Evolutionary conservation across 2,888 invertebrate genomes (phyloP).

Genomic region (Alcis repandata): DNA sequence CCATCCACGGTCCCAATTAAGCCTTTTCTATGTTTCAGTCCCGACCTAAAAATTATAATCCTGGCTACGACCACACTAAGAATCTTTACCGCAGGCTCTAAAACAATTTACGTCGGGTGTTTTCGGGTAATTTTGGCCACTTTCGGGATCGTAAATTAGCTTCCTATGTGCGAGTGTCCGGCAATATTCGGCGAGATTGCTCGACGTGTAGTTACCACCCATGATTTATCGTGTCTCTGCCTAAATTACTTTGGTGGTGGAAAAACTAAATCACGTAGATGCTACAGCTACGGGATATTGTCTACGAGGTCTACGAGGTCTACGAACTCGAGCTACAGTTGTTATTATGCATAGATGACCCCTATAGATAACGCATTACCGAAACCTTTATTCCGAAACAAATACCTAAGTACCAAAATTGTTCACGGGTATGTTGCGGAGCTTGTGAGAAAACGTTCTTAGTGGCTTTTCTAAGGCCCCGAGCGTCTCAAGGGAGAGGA

Average conservation of each 20-base stretch:
- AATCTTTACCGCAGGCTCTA: slow-evolving; percentile 33
- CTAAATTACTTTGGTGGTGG: slow-evolving; percentile 27
- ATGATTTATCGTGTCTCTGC: slow-evolving; percentile 37
- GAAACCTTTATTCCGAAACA: too few species aligned
- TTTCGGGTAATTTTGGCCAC: slow-evolving; percentile 37
- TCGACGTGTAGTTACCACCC: slow-evolving; percentile 15
- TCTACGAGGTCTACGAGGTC: neutral
- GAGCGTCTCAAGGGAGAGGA: too few species aligned
- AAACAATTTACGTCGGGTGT: slow-evolving; percentile 37
- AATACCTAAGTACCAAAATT: too few species aligned
- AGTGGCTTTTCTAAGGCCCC: too few species aligned
- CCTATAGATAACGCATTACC: too few species aligned
- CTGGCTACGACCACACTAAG: slow-evolving; percentile 11
- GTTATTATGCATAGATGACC: slow-evolving; percentile 9
- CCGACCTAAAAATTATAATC: slow-evolving; percentile 1
- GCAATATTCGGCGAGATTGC: slow-evolving; percentile 38
- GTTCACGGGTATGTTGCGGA: too few species aligned
- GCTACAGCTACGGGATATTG: slow-evolving; percentile 18
- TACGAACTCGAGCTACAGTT: slow-evolving; percentile 8
- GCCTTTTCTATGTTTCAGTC: too few species aligned
- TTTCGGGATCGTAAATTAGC: slow-evolving; percentile 43
- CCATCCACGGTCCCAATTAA: neutral
- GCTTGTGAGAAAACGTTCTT: too few species aligned
- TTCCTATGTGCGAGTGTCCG: slow-evolving; percentile 34
- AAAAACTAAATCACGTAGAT: slow-evolving; percentile 24